Evolutionary conservation across 2,113 vertebrate species (phyloP), one percentile per base, ranked within the genome.

Genomic region (Gallinago paraguaiae): DNA sequence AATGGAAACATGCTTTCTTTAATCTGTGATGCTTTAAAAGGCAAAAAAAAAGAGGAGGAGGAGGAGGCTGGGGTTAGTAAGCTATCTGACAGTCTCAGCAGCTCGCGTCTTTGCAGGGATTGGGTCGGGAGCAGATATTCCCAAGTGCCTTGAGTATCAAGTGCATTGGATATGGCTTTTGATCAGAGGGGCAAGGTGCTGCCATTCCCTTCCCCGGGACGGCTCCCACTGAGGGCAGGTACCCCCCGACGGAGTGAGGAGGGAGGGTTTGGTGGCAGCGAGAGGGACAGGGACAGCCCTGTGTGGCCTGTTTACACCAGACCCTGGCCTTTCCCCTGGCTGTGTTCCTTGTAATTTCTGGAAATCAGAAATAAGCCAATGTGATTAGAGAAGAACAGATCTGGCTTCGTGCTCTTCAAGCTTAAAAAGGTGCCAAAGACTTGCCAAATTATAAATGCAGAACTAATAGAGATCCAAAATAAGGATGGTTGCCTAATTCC

Each of bases 391-490:
- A 60, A 89, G 82, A 92, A 87, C 77, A 93, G 87, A 97, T 90
- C 97, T 97, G 95, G 91, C 93, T 97, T 97, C 96, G 85, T 93
- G 93, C 96, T 97, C 97, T 95, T 94, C 69, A 97, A 50, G 98
- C 97, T 98, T 98, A 97, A 96, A 97, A 97, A 98, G 97, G 97
- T 97, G 97, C 95, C 98, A 97, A 96, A 81, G 92, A 91, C 91
- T 96, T 96, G 97, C 86, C 89, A 72, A 95, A 96, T 97, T 95
- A 95, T 82, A 89, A 95, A 97, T 83, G 95, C 86, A 86, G 89
- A 96, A 91, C 95, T 95, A 97, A 97, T 67, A 97, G 94, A 28
- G 69, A 93, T 53, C 88, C 92, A 76, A 96, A 97, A 92, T 93
- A 83, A 94, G 80, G 35, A 43, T 1, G 7, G 60, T 56, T 96